phyloP scores from a whole-genome alignment of 2,113 vertebrate genomes.

The Chloroceryle aenea region DNA sequence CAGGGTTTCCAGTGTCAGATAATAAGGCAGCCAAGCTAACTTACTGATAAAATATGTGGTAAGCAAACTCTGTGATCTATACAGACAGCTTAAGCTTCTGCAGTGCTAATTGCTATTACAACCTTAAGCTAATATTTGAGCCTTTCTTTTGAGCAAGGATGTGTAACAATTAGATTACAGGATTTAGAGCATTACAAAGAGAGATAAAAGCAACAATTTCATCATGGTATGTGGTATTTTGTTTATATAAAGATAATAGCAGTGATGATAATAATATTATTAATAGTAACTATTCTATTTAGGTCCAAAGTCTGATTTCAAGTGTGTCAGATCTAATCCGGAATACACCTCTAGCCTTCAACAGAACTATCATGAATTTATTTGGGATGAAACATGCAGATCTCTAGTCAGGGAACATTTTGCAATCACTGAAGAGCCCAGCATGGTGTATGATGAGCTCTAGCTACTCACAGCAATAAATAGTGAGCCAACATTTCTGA shows the following conservation, averaged over 20 bases:
- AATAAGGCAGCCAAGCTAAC: not conserved
- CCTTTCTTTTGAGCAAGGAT: slow-evolving; percentile 55
- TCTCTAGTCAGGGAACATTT: not conserved
- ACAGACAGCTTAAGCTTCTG: slow-evolving; percentile 53
- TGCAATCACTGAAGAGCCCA: not conserved
- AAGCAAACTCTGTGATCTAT: slow-evolving; percentile 42
- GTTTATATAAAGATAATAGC: slow-evolving; percentile 19
- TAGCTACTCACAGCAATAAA: not conserved
- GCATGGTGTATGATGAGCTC: not conserved
- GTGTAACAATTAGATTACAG: slow-evolving; percentile 75
- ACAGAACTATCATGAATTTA: not conserved
- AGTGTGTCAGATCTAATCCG: not conserved
- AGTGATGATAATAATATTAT: not conserved
- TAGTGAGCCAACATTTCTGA: not conserved
- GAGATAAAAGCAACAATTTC: slow-evolving; percentile 34
- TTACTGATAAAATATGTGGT: not conserved
- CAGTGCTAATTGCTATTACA: slow-evolving; percentile 67
- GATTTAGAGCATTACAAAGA: slow-evolving; percentile 59
- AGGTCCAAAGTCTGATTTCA: not conserved
- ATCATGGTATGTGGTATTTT: slow-evolving; percentile 51
- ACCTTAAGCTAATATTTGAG: slow-evolving; percentile 72
- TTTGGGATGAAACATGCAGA: not conserved
- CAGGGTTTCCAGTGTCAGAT: not conserved
- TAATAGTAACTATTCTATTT: not conserved
- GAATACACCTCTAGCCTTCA: not conserved